Conservation (phyloP, 53 echinoderm and acorn worm species). For the Zoroaster sp. region DNA sequence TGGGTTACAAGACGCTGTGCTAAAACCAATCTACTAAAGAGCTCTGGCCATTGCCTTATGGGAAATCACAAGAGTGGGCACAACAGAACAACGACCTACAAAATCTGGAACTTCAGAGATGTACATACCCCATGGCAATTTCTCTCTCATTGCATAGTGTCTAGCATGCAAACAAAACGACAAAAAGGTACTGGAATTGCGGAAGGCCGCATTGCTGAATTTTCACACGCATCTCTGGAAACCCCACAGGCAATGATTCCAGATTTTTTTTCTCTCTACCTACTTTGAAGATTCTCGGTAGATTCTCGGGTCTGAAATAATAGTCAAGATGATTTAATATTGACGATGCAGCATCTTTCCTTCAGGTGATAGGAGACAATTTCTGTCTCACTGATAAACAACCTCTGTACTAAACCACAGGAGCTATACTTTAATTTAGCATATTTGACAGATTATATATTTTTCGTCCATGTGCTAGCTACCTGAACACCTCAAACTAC, state of each 20-base stretch:
- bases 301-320: not conserved
- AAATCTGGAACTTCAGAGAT: constrained; percentile 22
- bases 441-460: too few relatives aligned
- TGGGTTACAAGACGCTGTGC: constrained; percentile 13
- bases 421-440: too few relatives aligned
- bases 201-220: not conserved
- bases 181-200: constrained; percentile 17
- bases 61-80: constrained; percentile 27
- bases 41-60: constrained; percentile 5
- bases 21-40: not conserved
- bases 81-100: not conserved
- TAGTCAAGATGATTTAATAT: not conserved
- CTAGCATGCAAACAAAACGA: not conserved
- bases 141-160: not conserved
- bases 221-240: not conserved
- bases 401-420: not conserved
- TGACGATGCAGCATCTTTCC: not conserved
- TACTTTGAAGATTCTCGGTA: not conserved
- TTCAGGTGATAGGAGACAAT: not conserved
- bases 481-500: too few relatives aligned
- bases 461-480: too few relatives aligned
- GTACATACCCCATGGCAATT: constrained; percentile 7
- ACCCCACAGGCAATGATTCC: not conserved
- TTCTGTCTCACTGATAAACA: not conserved
- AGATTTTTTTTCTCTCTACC: not conserved